Conservation (phyloP, 35 echinoderm and acorn worm genomes). For the Ophiothrix spiculata region DNA sequence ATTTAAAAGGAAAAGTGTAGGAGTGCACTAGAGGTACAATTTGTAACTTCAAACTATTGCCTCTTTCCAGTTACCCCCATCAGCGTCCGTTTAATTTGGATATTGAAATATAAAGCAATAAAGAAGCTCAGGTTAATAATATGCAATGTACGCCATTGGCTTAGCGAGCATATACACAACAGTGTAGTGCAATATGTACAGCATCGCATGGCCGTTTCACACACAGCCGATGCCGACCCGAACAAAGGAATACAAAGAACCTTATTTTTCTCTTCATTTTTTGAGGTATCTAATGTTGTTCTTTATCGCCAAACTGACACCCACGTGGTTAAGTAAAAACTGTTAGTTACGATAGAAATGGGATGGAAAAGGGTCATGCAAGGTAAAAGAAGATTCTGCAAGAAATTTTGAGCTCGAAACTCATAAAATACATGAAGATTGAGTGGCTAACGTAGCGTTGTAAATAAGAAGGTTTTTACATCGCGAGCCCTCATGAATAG, state of each 20-base stretch:
- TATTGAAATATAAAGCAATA: constrained; percentile 5
- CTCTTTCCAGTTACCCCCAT: background rate
- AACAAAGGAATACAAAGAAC: constrained; percentile 15
- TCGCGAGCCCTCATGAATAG: constrained; percentile 10
- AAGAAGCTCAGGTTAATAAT: background rate
- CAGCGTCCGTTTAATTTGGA: background rate
- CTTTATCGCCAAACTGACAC: background rate
- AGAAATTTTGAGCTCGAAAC: background rate
- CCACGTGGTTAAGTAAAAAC: background rate
- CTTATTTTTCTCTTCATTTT: constrained; percentile 9
- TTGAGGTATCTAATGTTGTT: constrained; percentile 4
- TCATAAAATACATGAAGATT: constrained; percentile 6
- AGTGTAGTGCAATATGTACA: background rate
- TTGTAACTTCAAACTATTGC: background rate
- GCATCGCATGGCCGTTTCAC: background rate
- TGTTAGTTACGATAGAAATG: background rate
- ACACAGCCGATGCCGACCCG: background rate
- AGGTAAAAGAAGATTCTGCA: background rate
- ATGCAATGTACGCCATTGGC: constrained; percentile 1
- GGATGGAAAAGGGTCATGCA: background rate
- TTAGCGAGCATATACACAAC: constrained; percentile 8
- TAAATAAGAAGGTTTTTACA: background rate
- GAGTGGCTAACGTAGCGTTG: background rate
- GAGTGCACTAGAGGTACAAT: background rate
- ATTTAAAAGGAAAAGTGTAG: background rate